Conservation (phyloP, 2,113 vertebrate genomes). For the Greenwoodochromis staneri region DNA sequence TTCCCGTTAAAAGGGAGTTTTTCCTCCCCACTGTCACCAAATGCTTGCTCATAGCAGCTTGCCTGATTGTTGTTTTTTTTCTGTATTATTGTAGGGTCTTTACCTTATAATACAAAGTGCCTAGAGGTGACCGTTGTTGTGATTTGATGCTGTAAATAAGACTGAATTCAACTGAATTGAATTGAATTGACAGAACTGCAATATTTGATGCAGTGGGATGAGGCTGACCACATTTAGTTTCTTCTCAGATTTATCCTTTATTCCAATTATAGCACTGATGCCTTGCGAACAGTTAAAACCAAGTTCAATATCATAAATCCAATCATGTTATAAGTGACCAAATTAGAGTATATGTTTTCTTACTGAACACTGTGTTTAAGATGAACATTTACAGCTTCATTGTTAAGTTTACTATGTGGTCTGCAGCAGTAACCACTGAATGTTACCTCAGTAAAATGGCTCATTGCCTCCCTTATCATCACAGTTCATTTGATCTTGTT, state of each 20-base stretch:
- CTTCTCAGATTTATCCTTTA: background rate
- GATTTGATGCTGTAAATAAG: background rate
- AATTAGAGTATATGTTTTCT: background rate
- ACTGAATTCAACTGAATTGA: background rate
- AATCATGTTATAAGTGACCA: background rate
- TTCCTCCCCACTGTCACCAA: background rate
- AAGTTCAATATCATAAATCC: background rate
- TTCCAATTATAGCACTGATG: background rate
- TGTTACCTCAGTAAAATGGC: background rate
- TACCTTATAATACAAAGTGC: background rate
- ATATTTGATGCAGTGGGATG: background rate
- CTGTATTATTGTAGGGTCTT: background rate
- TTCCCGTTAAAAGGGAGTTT: background rate
- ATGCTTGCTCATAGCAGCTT: background rate
- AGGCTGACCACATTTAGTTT: background rate
- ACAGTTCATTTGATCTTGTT: background rate
- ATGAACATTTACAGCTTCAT: background rate
- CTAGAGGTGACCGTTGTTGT: background rate
- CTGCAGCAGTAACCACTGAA: background rate
- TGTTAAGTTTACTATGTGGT: background rate
- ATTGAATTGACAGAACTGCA: background rate
- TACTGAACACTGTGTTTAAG: background rate
- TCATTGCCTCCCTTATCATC: conserved; percentile 6
- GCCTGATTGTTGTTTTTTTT: background rate
- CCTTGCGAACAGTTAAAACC: background rate